Base-by-base conservation (phyloP, 2,797 vertebrate genomes). In the Gallinago solitaria region DNA sequence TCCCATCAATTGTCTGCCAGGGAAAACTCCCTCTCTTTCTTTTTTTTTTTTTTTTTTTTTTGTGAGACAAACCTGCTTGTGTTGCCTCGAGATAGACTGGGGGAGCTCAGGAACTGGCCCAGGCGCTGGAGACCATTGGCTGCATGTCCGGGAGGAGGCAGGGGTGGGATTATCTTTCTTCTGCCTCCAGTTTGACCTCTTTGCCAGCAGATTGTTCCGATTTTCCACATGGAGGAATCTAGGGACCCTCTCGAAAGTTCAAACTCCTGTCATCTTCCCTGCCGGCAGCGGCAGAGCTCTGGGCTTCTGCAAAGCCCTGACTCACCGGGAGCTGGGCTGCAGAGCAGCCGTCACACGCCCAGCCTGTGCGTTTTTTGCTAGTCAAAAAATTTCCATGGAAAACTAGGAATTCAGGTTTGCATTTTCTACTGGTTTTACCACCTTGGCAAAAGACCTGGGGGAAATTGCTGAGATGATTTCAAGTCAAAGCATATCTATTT, bases 141-240 rank as follows among this genome's bases (percentile, higher is more conserved):
- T 90, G 63, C 17, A 32, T 0, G 12, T 61, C 74, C 84, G 87
- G 87, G 85, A 93, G 91, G 93, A 95, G 87, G 69, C 41, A 93
- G 86, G 83, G 67, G 48, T 56, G 50, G 87, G 96, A 96, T 96
- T 94, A 50, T 94, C 96, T 96, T 94, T 91, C 95, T 89, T 83
- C 16, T 96, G 96, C 93, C 97, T 97, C 78, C 35, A 48, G 7
- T 91, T 95, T 97, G 97, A 97, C 97, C 97, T 94, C 96, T 92
- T 78, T 94, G 95, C 93, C 94, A 94, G 95, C 97, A 96, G 96
- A 93, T 94, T 96, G 96, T 97, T 96, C 96, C 96, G 90, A 97
- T 97, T 97, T 97, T 96, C 96, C 96, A 96, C 96, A 94, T 88
- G 95, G 94, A 95, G 47, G 82, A 64, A 87, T 56, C 77, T 53